A percentile compares a stretch with the other conserved stretches of the same genome.
phyloP scores from a whole-genome alignment of 37 sponge, comb jelly and placozoan genomes.

The Aplysina aerophoba region DNA sequence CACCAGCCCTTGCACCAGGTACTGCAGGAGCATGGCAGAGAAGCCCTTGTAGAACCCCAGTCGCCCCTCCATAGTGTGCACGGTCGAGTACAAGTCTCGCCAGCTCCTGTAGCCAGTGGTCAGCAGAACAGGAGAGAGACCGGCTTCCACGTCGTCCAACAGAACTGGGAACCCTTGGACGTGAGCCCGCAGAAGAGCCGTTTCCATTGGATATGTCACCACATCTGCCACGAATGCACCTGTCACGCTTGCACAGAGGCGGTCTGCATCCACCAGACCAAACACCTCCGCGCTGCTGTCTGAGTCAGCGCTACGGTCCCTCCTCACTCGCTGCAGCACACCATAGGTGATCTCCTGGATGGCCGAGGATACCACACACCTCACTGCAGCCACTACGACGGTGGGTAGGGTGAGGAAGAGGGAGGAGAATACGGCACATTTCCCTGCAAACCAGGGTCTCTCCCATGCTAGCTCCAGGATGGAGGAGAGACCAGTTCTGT shows the following conservation, averaged over 20 bases:
- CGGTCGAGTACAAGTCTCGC: conserved; percentile 42
- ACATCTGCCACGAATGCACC: conserved; percentile 52
- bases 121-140: conserved; percentile 42
- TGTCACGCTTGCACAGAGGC: conserved; percentile 44
- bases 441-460: conserved; percentile 43
- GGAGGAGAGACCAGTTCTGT: conserved; percentile 19
- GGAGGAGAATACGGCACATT: conserved; percentile 46
- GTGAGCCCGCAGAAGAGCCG: conserved; percentile 62
- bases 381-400: conserved; percentile 32
- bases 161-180: conserved; percentile 79
- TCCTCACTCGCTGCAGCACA: background rate
- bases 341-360: background rate
- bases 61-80: conserved; percentile 65
- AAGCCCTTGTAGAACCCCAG: conserved; percentile 77
- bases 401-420: conserved; percentile 59
- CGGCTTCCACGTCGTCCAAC: conserved; percentile 76
- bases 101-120: conserved; percentile 58
- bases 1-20: conserved; percentile 55
- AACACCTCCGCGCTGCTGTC: background rate
- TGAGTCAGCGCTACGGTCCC: background rate
- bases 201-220: conserved; percentile 67
- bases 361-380: conserved; percentile 23
- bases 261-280: conserved; percentile 13
- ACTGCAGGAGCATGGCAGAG: conserved; percentile 66
- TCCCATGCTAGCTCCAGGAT: conserved; percentile 47